Evolutionary conservation across 2,888 invertebrate genomes (phyloP), one percentile per base, ranked within the genome.

Genomic region (Busseola fusca): DNA sequence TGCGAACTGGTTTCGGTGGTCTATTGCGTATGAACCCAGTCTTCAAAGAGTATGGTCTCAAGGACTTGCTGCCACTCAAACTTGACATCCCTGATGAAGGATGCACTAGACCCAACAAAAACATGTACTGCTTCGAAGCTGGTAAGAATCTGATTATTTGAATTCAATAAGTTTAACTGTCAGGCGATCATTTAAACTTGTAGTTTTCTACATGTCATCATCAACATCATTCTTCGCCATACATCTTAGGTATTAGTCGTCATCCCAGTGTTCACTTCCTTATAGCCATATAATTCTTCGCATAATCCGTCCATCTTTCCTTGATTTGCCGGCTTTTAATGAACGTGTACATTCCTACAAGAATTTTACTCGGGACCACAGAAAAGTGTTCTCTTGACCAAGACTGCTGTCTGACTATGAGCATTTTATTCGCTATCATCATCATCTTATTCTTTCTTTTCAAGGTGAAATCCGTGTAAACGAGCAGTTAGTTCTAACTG

Each of bases 81-180:
- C 95, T 98, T 65, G 98, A 98, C 87, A 97, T 98, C 84, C 98
- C 98, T 25, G 98, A 98, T 89, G 98, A 98, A 95, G 98, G 98
- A 50, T 99, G 98, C 92, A 98, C 98, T 3, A 96, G 98, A 72
- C 98, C 98, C 0, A 98, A 98, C 91, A 97, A 97, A 88, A 98
- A 98, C 81, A 98, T 98, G 97, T 98, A 97, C 91, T 99, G 99
- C 90, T 99, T 99, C 88, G 98, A 98, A 96, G 98, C 98, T 82
- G 98, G 98, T 97, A 91, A 93, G 95, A 87, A 69, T 45, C 3
- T 27, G 54, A 21, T 50, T 42, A 14, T n/a, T 0, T 21, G 1
- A 42, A 25, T 6, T 27, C 18, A 2, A 4, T 12, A 40, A 3
- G 12, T 12, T 45, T 21, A 7, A n/a, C 12, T 27, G 30, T 69